Base-by-base conservation (phyloP, 2,888 invertebrate genomes). In the Morinoia aosen region DNA sequence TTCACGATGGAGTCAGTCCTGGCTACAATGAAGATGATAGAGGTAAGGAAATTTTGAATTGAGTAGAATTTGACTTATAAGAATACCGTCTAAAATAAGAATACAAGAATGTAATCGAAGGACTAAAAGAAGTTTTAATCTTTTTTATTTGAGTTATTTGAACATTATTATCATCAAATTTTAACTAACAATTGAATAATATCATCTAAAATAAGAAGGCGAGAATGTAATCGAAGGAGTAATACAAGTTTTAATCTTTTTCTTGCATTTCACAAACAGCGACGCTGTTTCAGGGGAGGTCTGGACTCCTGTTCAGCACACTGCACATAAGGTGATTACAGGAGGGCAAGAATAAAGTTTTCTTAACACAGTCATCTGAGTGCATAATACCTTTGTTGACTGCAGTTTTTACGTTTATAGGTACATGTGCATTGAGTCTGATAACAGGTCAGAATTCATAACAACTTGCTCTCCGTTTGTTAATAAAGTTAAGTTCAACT, bases 11-110 rank as follows among this genome's bases (percentile, higher is more conserved):
- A 93, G 10, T 57, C 10, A 56, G 39, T 56, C 57, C 93, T 3
- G 2, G 16, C n/a, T 93, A 19, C 93, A 93, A 93, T 57, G 19
- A 56, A 19, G 93, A 57, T 57, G 93, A 93, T 57, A 16, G 93
- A 56, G 93, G 93, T 93, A 56, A 93, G 93, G 7, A 10, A 76
- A 76, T 93, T 58, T 33, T n/a, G n/a, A 93, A 93, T 90, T 88
- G 33, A 88, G 25, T 88, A 8, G 8, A 76, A 33, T 76, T 33
- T 10, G 33, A 25, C 33, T 25, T 33, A 25, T 10, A 76, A 76
- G 76, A 16, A 33, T 33, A 16, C 2, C 10, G 7, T 76, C 25
- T 10, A 8, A 76, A 76, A 25, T 19, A 2, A 76, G 3, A 33
- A 25, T 33, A 7, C 16, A 76, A 0, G 19, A 25, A 33, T 76